phyloP scores from a whole-genome alignment of 2,113 vertebrate genomes.

The Halcyon senegalensis region DNA sequence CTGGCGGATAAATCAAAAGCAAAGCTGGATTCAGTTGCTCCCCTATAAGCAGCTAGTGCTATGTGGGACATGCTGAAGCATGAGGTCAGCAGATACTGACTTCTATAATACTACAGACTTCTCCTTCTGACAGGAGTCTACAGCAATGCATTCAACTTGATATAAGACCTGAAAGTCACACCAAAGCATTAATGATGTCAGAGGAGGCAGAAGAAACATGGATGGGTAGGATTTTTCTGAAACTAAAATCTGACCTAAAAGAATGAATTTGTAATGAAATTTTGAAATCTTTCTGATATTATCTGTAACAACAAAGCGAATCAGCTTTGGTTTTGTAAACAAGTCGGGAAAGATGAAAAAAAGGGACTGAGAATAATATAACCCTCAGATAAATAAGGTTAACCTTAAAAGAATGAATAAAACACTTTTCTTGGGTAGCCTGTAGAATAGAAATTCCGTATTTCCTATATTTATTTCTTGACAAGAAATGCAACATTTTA shows the following conservation, averaged over 20 bases:
- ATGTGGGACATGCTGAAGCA: neutral
- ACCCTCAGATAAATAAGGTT: neutral
- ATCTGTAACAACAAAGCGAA: neutral
- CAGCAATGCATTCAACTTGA: neutral
- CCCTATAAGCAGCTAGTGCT: neutral
- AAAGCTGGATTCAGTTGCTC: neutral
- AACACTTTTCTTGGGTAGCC: neutral
- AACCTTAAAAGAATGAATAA: neutral
- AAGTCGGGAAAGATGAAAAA: neutral
- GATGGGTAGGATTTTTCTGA: neutral
- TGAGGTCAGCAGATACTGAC: neutral
- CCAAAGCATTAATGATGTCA: neutral
- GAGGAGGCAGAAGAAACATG: neutral
- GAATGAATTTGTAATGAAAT: neutral
- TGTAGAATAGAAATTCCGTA: neutral
- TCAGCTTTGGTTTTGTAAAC: neutral
- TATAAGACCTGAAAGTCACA: neutral
- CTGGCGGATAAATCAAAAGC: neutral
- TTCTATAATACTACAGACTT: neutral
- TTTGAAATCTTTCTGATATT: neutral
- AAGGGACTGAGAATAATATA: neutral
- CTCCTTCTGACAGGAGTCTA: neutral
- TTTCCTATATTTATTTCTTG: neutral
- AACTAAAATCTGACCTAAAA: neutral
- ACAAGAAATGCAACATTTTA: neutral